Percentiles rank a stretch among this genome's conserved stretches.
Evolutionary conservation across 2,113 vertebrate genomes (phyloP).

Genomic region (Coptodon bakossiorum): DNA sequence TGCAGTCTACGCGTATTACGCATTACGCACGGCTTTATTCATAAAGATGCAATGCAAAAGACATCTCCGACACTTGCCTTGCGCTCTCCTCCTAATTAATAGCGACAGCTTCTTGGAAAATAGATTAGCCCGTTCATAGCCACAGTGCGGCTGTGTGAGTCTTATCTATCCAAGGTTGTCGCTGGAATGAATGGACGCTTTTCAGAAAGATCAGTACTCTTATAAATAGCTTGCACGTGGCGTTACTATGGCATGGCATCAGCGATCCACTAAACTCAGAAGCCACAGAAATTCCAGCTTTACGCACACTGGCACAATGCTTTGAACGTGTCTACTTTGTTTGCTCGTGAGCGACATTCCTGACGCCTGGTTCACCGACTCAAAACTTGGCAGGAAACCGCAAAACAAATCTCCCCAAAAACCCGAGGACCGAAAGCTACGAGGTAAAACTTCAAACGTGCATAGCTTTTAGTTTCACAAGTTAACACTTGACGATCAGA

Average conservation of each 20-base stretch:
- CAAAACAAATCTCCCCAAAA: background rate
- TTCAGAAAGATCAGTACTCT: background rate
- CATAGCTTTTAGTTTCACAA: background rate
- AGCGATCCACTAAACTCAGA: background rate
- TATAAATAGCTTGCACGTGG: background rate
- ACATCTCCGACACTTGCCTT: background rate
- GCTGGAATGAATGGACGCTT: background rate
- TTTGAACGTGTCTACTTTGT: background rate
- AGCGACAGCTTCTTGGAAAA: conserved; percentile 56
- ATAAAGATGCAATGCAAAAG: background rate
- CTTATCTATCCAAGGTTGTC: background rate
- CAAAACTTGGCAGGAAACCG: background rate
- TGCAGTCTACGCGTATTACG: background rate
- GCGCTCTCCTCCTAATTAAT: conserved; percentile 40
- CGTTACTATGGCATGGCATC: background rate
- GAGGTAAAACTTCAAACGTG: background rate
- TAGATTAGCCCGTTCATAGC: conserved; percentile 44
- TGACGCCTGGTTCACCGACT: background rate
- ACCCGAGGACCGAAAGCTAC: background rate
- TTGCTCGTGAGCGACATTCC: background rate
- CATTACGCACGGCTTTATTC: background rate
- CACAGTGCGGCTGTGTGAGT: background rate
- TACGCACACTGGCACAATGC: background rate
- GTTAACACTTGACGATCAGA: background rate
- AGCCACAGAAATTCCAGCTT: background rate